Base-by-base conservation (phyloP, 2,888 invertebrate genomes). In the Mesorhabditis spiculigera region DNA sequence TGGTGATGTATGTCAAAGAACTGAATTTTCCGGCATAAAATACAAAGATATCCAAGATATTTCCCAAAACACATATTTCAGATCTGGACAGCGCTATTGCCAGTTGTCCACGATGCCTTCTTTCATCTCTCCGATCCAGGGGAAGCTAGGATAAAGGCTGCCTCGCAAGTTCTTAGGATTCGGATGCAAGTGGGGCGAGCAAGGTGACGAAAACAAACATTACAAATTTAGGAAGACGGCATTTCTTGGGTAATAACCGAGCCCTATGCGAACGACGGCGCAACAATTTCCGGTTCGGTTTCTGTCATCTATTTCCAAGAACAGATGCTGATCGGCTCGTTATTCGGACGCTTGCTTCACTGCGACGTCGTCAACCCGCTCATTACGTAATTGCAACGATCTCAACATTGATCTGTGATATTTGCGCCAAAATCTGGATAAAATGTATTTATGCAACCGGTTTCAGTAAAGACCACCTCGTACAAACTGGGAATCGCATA, bases 231-330 rank as follows among this genome's bases (percentile, higher is more conserved):
- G 78, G 71, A 75, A 63, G 79, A 75, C 10, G 75, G 75, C 10
- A 73, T 71, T 4, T 79, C 80, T 3, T 85, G 85, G 85, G 81
- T 83, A 13, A 74, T 85, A 44, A 85, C 85, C 4, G 85, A 85
- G 67, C 82, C 85, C n/a, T 83, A 81, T 66, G 77, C 84, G 5
- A 81, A 83, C 70, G 83, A 85, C 72, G 85, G 85, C 45, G 78
- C 77, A 5, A 78, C 77, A 5, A 73, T 82, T 45, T 76, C 80
- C 3, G 78, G 72, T 10, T 82, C 76, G 64, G 66, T 66, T 62
- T 63, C 75, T 3, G 71, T 77, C 16, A 73, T 74, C 64, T 77
- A 69, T 67, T 68, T 66, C 70, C 66, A 81, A 63, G 75, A 80
- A 10, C 80, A 80, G 63, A 68, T 81, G 68, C 62, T 81, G 41